Evolutionary conservation across 2,888 invertebrate genomes (phyloP).

Genomic region (Lordiphosa fenestrarum): DNA sequence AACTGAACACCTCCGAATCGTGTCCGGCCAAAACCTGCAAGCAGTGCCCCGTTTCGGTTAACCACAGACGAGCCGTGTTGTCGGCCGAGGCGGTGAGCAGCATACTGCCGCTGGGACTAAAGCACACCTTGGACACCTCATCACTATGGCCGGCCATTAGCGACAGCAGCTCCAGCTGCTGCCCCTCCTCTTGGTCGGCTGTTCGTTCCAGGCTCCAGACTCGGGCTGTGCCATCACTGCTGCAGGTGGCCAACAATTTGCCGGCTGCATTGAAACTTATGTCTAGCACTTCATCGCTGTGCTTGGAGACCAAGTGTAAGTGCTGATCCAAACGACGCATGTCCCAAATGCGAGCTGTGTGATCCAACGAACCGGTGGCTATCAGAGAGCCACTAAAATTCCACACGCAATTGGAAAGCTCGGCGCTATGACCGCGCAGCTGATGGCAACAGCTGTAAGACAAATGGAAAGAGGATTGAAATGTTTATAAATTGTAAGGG

Average conservation of each 20-base stretch:
- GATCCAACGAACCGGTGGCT: slow-evolving; percentile 87
- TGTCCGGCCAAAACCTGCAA: slow-evolving; percentile 88
- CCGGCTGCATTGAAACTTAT: slow-evolving; percentile 89
- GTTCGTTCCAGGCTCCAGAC: slow-evolving; percentile 81
- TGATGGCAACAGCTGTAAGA: slow-evolving; percentile 82
- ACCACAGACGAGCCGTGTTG: slow-evolving; percentile 87
- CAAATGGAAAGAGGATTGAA: too few species aligned
- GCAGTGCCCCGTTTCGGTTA: slow-evolving; percentile 84
- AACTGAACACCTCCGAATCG: slow-evolving; percentile 90
- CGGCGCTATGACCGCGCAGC: slow-evolving; percentile 84
- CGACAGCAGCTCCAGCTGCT: slow-evolving; percentile 78
- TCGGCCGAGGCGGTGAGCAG: slow-evolving; percentile 89
- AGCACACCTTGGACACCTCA: slow-evolving; percentile 88
- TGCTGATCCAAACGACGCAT: slow-evolving; percentile 81
- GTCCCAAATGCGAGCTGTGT: slow-evolving; percentile 87
- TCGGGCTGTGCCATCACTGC: slow-evolving; percentile 88
- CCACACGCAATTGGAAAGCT: slow-evolving; percentile 86
- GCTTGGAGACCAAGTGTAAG: slow-evolving; percentile 83
- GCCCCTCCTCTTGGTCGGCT: slow-evolving; percentile 26
- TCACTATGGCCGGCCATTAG: slow-evolving; percentile 85
- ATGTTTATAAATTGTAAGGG: background rate
- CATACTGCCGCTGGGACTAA: slow-evolving; percentile 88
- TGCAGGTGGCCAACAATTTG: slow-evolving; percentile 86
- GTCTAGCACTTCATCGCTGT: slow-evolving; percentile 87
- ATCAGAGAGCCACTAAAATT: slow-evolving; percentile 85